Evolutionary conservation across 2,797 vertebrate species (phyloP), one percentile per base, ranked within the genome.

Genomic region (Oreochromis grahami): DNA sequence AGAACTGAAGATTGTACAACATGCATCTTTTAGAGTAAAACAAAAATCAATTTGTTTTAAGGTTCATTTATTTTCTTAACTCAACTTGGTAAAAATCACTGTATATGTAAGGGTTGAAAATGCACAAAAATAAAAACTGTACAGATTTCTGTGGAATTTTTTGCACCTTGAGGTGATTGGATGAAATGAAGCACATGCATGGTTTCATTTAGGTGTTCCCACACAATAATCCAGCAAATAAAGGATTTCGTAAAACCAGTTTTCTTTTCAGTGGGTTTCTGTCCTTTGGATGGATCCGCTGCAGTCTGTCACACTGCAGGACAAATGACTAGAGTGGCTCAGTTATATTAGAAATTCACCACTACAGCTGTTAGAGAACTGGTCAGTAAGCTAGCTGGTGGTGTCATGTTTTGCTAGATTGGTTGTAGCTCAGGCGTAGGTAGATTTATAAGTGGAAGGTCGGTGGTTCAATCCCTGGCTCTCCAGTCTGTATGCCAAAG

Each of bases 331-430:
- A 15, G 9, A 58, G 29, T 8, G 9, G 56, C 8, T 58, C 8
- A 58, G 29, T 58, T 5, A 34, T 58, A 58, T 32, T 17, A 1
- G 26, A 19, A 58, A 58, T 24, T 5, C 12, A 34, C 56, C 29
- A 4, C 15, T 17, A 58, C 26, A 58, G 26, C 26, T 55, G 11
- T 13, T 55, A 65, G 19, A 65, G 36, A 65, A 11, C 36, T 41
- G n/a, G n/a, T 5, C 3, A 41, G 60, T 0, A 1, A 41, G 36
- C 0, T 41, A 45, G 21, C 65, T 26, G 65, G 0, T 60, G 6
- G 29, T 60, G 56, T 19, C 56, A 11, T 60, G 17, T 60, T 34
- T 34, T 34, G 9, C 17, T 60, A 34, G 56, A 60, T 9, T 2
- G 2, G 9, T 29, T 34, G 56, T 60, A 34, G 17, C 56, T 34